Base-by-base conservation (phyloP, 2,888 invertebrate species). In the Stomorhina lunata region DNA sequence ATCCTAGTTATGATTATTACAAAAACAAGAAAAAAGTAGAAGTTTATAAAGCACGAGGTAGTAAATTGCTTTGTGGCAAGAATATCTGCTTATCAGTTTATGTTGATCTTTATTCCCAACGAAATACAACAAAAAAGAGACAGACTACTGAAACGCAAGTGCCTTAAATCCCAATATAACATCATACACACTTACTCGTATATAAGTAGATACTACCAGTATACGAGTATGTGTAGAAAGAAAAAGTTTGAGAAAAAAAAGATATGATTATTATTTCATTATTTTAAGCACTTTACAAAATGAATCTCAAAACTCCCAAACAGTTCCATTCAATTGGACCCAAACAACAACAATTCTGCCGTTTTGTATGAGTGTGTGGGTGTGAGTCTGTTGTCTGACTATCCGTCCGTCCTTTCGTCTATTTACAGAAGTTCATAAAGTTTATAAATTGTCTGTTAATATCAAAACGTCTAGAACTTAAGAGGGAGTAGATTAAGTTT, bases 1-100 rank as follows among this genome's bases (percentile, higher is more conserved):
- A 20, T 37, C 37, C 1, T 57, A 29, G 17, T 50, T 50, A 61
- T 61, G 40, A 32, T 32, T 29, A 63, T 22, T 59, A 22, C 32
- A 15, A 71, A 25, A 50, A 12, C 9, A 29, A 45, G 29, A 15
- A 29, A 22, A 61, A 34, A 40, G 53, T 29, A 53, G n/a, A 37
- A 37, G 27, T 61, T 59, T 53, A 17, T 40, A 40, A 63, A 72
- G 77, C 77, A 81, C 72, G 72, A 77, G 77, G 66, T 68, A 61
- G 81, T 81, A 77, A 81, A 81, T 77, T 81, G 72, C 61, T 76
- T 71, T 71, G 71, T 53, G 32, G 65, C 22, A 68, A 72, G 27
- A 72, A 72, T 81, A 63, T 65, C 76, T 72, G 34, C 68, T 77
- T 81, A 81, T 81, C 81, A 81, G 29, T n/a, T 27, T 37, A 68